Base-by-base conservation (phyloP, 2,797 vertebrate species). In the Meriones psammophilus region DNA sequence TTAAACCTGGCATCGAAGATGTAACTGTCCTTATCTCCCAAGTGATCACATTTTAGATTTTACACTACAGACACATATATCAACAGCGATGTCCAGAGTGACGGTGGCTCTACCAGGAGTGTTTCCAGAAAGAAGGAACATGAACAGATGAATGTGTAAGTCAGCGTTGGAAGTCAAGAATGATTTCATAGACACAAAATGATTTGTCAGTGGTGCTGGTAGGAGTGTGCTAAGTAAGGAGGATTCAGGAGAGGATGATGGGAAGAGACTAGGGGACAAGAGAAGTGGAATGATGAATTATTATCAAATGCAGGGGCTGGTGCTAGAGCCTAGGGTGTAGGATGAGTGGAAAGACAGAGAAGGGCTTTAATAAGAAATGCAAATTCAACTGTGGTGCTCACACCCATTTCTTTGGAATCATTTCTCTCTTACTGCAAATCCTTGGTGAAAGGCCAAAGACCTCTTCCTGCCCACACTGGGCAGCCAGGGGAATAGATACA, bases 281-380 rank as follows among this genome's bases (percentile, higher is more conserved):
- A 1, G 8, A 76, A 71, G 50, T 0, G 33, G 46, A 36, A 26
- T 30, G n/a, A n/a, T 0, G 3, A 68, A 46, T 78, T 26, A 18
- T 20, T 26, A 18, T 20, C 0, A 5, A 20, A 3, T 5, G n/a
- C 22, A 22, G 18, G 36, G 39, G 2, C 33, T 64, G 15, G 26
- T 1, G 26, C 46, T 4, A 56, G 30, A 13, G 3, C 0, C 33
- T 66, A 39, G 30, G 30, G 30, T 33, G 60, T 33, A n/a, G 60
- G 71, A 28, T 39, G 50, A 60, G 26, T 0, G 0, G 26, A 13
- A 22, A 50, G 71, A 9, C 30, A 26, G 66, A 77, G 6, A 26
- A 33, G 24, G 36, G 14, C 36, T 85, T 15, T 28, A 8, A 3
- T 0, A 24, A 24, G 71, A 9, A 33, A n/a, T 0, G 2, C 3